A percentile compares a stretch with the other conserved stretches of the same genome.
Evolutionary conservation across 2,113 vertebrate genomes (phyloP).

Genomic region (Elephas maximus): DNA sequence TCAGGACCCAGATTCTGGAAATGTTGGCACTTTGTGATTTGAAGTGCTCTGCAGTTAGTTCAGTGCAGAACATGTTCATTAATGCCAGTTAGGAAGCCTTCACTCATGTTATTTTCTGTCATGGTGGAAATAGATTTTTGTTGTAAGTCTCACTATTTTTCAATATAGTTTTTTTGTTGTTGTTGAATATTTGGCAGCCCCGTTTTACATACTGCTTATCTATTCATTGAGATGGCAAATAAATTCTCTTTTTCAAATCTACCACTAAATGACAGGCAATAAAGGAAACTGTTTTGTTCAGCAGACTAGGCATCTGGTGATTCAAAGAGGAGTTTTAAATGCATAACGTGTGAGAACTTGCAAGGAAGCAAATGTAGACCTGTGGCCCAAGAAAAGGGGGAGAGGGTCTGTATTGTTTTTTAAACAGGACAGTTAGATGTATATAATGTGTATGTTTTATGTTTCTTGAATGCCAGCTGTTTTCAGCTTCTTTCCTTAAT

Average conservation of each 20-base stretch:
- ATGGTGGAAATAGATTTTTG: slow-evolving; percentile 28
- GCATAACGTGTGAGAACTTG: neutral
- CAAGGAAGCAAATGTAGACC: neutral
- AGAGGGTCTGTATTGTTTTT: slow-evolving; percentile 23
- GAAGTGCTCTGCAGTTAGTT: neutral
- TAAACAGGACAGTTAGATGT: neutral
- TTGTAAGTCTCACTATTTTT: neutral
- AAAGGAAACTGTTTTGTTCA: slow-evolving; percentile 48
- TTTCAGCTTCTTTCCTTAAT: slow-evolving; percentile 57
- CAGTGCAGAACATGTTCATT: neutral
- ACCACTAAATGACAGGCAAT: slow-evolving; percentile 38
- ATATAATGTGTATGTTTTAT: neutral
- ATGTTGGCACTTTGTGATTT: slow-evolving; percentile 1
- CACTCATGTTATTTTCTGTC: neutral
- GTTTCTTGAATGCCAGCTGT: neutral
- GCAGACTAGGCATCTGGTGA: slow-evolving; percentile 21
- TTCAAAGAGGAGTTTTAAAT: slow-evolving; percentile 39
- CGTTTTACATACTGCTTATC: neutral
- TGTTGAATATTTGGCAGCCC: neutral
- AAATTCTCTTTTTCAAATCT: slow-evolving; percentile 49
- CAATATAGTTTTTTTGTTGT: slow-evolving; percentile 4
- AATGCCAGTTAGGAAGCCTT: slow-evolving; percentile 12
- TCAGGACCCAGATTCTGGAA: neutral
- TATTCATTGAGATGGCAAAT: slow-evolving; percentile 17
- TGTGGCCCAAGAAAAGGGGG: neutral